Evolutionary conservation across 2,888 invertebrate species (phyloP), one percentile per base, ranked within the genome.

Genomic region (Lepetodrilus schrolli): DNA sequence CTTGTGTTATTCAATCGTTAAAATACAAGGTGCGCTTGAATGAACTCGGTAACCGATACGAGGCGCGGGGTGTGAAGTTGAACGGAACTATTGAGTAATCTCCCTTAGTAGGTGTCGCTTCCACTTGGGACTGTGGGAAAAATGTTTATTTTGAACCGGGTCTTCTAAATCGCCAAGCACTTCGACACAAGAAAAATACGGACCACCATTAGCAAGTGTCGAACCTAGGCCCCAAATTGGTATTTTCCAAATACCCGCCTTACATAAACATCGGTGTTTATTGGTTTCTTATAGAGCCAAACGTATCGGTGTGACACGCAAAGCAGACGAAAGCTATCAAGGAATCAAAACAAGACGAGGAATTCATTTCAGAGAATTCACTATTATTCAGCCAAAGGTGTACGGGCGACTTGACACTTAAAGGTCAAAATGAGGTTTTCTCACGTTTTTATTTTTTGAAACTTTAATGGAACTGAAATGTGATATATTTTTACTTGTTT

Each of bases 231-330:
- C 43, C n/a, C 47, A 68, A 68, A 43, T 68, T 68, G 68, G 30
- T 68, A 47, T 68, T 68, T 68, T 47, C 68, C 68, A 38, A 68
- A 68, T 43, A 43, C 47, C 23, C 43, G 10, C 47, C 47, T 68
- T 68, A 26, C 47, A 68, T 30, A 38, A 47, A 68, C 43, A 68
- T 34, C 26, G 26, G n/a, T 26, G 68, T 68, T 68, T 68, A 68
- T 68, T 68, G 68, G 68, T 47, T 68, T 68, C 58, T 30, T 58
- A 26, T 58, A 17, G 34, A 58, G 58, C 26, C 26, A 58, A 58
- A 58, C 58, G 58, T 58, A 58, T 58, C 58, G 58, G 17, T 30
- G 30, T 58, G 34, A 30, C 58, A 34, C 58, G 30, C 34, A 17
- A 10, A 17, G 30, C 58, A 58, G 58, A 58, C 58, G 58, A 58